Base-by-base conservation (phyloP, 1,140 invertebrate genomes). In the Meteorus sp. region DNA sequence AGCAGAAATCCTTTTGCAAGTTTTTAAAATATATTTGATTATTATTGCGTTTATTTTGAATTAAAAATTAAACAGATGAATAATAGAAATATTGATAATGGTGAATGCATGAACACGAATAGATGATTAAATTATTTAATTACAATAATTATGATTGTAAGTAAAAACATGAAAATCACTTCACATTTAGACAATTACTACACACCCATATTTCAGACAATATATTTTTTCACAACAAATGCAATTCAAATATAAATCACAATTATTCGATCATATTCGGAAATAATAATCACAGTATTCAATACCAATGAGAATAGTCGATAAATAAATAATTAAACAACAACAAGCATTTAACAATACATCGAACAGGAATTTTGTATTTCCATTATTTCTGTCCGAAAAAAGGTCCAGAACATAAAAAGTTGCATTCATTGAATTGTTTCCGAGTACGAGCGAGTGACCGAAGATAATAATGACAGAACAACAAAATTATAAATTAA, bases 151-250 rank as follows among this genome's bases (percentile, higher is more conserved):
- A 13, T 22, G 20, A 53, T 53, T 13, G 20, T 39, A 39, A 22
- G 37, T 25, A 53, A 53, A 53, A 22, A 23, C 20, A 53, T 7
- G 29, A 29, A 51, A 29, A 51, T 33, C 31, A 8, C 27, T 17
- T 33, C 11, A 7, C 41, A 25, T 39, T 23, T 41, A 39, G 8
- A 37, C 15, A 35, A 35, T 35, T 35, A 25, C 22, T 33, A 39
- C 20, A 39, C 33, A 22, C 37, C 31, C 23, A 41, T 23, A 39
- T 53, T 53, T 41, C 41, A 57, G 29, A 57, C 29, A 39, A 31
- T 48, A 20, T 57, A 57, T 57, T 57, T 57, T 57, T 57, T 47
- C 55, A 57, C 55, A 41, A 50, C 39, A 23, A 57, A 57, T 48
- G 9, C 31, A 33, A 47, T 29, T 45, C n/a, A 17, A 27, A 48